These are phyloP conservation scores for Drosophila villosipedis DNA, from an alignment of 2,888 invertebrate genomes.

Conservation along the genomic window DNA sequence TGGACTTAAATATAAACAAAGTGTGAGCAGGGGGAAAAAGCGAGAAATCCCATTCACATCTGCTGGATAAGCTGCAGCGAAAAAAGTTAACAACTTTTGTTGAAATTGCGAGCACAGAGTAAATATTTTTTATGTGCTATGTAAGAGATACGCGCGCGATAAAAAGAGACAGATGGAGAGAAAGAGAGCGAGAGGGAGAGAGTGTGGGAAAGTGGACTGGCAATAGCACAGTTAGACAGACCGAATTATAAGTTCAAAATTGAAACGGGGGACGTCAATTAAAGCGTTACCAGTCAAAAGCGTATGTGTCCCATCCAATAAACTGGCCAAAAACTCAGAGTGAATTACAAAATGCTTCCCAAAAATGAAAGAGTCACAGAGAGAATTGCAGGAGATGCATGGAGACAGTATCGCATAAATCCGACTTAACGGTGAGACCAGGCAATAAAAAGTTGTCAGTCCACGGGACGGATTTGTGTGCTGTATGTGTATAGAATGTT, in stretches of 20 bases:
- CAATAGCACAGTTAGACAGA: neutral
- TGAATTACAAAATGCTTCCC: neutral
- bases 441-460: slow-evolving; percentile 57
- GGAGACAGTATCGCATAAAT: slow-evolving; percentile 58
- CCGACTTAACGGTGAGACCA: slow-evolving; percentile 72
- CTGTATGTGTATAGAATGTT: slow-evolving; percentile 47
- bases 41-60: slow-evolving; percentile 43
- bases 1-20: slow-evolving; percentile 12
- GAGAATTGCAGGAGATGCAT: neutral
- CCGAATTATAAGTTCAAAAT: slow-evolving; percentile 54
- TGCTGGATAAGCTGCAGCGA: slow-evolving; percentile 31
- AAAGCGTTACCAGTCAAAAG: slow-evolving; percentile 37
- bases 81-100: slow-evolving; percentile 60
- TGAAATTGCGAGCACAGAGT: slow-evolving; percentile 37
- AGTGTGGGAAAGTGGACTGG: neutral
- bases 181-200: neutral
- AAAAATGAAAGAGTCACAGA: slow-evolving; percentile 1
- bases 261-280: slow-evolving; percentile 68
- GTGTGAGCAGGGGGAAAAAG: neutral
- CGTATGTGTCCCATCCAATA: slow-evolving; percentile 47
- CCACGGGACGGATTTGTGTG: slow-evolving; percentile 49
- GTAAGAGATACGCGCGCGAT: slow-evolving; percentile 11
- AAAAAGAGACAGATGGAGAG: neutral
- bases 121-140: slow-evolving; percentile 44
- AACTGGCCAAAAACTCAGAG: slow-evolving; percentile 34